Evolutionary conservation across 2,888 invertebrate species (phyloP), one percentile per base, ranked within the genome.

Genomic region (Anagyrus pseudococci): DNA sequence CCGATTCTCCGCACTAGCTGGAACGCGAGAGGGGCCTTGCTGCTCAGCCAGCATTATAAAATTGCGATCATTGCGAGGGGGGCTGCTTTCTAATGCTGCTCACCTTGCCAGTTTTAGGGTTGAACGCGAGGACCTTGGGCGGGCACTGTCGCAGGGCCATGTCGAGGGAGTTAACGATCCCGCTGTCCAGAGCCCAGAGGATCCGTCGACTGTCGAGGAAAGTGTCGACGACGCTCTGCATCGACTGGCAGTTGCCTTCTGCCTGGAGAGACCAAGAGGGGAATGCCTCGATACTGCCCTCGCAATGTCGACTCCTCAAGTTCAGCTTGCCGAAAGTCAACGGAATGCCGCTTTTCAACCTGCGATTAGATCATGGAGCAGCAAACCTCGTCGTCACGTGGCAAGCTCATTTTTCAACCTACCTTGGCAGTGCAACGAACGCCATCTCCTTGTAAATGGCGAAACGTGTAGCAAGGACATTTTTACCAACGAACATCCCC

Each of bases 161-260:
- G 62, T 87, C 86, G 59, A 90, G 72, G 0, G 88, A 88, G 68
- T 91, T 88, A 0, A 89, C 85, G 48, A 90, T 84, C 15, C 92
- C 92, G 13, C 84, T 85, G 73, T 92, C 91, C 65, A 92, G 79
- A 0, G 88, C 84, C 92, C 92, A 92, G 8, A 92, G 82, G 66
- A 88, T 85, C 48, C 88, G 87, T 7, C 61, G 53, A 76, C 89
- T 84, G 68, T 88, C 88, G 25, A 86, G 76, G 74, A 84, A 81
- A 54, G 90, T 78, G 73, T 92, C 91, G 0, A 91, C 87, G 1
- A 87, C 90, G 57, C 87, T 90, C 72, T 91, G 90, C 19, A 92
- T 79, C 0, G 85, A 85, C 33, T 84, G 82, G 74, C 88, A 88
- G 79, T 86, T 85, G 48, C 86, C 87, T 81, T 88, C 88, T 80